phyloP scores from a whole-genome alignment of 2,113 vertebrate genomes.

The Ornithorhynchus anatinus region DNA sequence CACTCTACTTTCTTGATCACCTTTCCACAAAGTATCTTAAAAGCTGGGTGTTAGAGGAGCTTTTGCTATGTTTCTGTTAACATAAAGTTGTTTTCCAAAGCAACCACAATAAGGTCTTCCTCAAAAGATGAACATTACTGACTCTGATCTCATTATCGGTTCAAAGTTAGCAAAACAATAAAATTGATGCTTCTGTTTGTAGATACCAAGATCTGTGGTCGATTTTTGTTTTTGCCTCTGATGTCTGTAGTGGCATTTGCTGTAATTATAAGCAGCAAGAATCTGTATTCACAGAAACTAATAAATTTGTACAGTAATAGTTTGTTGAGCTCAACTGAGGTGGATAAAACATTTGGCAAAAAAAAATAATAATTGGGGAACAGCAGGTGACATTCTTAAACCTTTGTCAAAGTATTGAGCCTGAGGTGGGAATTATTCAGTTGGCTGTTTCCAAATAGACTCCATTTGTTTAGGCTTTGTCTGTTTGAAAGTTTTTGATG shows the following conservation, averaged over 20 bases:
- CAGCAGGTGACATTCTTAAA: background rate
- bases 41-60: background rate
- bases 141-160: background rate
- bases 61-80: background rate
- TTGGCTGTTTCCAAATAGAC: background rate
- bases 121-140: background rate
- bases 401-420: background rate
- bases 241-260: background rate
- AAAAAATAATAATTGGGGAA: too few species aligned
- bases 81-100: constrained; percentile 7
- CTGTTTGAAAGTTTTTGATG: background rate
- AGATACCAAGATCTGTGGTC: background rate
- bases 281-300: constrained; percentile 16
- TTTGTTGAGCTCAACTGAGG: constrained; percentile 22
- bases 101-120: background rate
- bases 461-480: background rate
- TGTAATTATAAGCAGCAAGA: background rate
- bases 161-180: background rate
- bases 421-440: background rate
- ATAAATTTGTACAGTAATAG: background rate
- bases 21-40: background rate
- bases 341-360: background rate
- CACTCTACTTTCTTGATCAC: background rate
- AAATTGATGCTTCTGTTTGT: background rate
- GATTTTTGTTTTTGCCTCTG: background rate